Evolutionary conservation across 64 coral and sea anemone genomes (phyloP).

Genomic region (Montipora capricornis): DNA sequence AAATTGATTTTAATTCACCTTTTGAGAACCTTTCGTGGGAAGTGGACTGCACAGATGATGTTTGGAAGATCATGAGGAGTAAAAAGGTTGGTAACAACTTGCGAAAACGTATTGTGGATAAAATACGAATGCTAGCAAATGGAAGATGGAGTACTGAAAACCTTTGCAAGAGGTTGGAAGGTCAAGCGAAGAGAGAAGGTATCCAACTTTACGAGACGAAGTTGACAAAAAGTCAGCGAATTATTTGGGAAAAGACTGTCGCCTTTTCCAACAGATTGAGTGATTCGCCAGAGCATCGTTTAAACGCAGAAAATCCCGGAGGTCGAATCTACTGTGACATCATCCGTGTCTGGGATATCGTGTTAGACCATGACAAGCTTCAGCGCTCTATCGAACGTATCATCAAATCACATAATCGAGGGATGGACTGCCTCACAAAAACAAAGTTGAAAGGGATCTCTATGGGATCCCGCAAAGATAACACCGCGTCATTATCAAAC

Average conservation of each 20-base stretch:
- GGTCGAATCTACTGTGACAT: slow-evolving; percentile 92
- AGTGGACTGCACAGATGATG: slow-evolving; percentile 78
- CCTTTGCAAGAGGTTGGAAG: slow-evolving; percentile 55
- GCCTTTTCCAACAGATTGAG: slow-evolving; percentile 73
- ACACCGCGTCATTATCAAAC: not conserved
- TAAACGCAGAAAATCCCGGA: not conserved
- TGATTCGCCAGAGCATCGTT: slow-evolving; percentile 37
- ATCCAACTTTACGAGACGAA: slow-evolving; percentile 62
- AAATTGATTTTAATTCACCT: slow-evolving; percentile 51
- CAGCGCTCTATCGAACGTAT: slow-evolving; percentile 81
- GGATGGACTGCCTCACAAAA: slow-evolving; percentile 85
- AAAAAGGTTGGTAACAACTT: slow-evolving; percentile 21
- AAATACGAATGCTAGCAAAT: slow-evolving; percentile 72
- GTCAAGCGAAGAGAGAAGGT: slow-evolving; percentile 16
- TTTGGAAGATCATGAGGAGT: slow-evolving; percentile 59
- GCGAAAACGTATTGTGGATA: slow-evolving; percentile 40
- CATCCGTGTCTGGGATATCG: slow-evolving; percentile 96
- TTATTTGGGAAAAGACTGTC: slow-evolving; percentile 73
- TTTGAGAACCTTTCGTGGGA: slow-evolving; percentile 81
- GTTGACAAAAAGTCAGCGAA: slow-evolving; percentile 51
- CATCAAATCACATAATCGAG: slow-evolving; percentile 85
- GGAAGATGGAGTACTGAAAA: slow-evolving; percentile 62
- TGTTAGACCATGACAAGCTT: slow-evolving; percentile 76
- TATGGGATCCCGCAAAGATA: not conserved
- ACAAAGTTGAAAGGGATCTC: slow-evolving; percentile 80